Percentiles rank a stretch among this genome's conserved stretches.
Evolutionary conservation across 1,140 invertebrate genomes (phyloP).

Genomic region (Oncopodura yosiiana): DNA sequence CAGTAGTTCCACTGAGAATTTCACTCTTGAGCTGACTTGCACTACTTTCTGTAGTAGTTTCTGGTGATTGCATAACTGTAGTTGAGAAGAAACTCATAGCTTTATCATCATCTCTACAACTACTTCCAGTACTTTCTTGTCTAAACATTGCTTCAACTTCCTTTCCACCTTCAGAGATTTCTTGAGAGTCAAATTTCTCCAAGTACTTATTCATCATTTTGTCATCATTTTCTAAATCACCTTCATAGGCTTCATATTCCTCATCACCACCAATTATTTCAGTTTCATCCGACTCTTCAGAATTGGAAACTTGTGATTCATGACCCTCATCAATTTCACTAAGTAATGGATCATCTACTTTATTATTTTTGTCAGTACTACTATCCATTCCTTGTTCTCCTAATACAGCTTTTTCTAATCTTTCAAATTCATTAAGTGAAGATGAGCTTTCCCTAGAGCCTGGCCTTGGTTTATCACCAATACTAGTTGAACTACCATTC

Average conservation of each 20-base stretch:
- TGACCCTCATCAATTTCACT: conserved; percentile 59
- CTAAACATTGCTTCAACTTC: conserved; percentile 10
- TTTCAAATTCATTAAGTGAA: conserved; percentile 66
- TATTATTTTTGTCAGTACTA: conserved; percentile 68
- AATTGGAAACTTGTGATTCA: conserved; percentile 51
- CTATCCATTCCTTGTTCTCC: no score
- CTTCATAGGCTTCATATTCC: conserved; percentile 40
- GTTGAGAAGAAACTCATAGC: conserved; percentile 29
- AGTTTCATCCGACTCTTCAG: conserved; percentile 53
- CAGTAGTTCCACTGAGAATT: conserved; percentile 13
- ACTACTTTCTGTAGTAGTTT: conserved; percentile 13
- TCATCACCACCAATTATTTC: conserved; percentile 56
- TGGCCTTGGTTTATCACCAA: conserved; percentile 14
- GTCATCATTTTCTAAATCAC: conserved; percentile 51
- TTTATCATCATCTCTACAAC: no score
- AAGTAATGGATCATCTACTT: conserved; percentile 73
- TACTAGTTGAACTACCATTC: conserved; percentile 12
- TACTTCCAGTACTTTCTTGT: no score
- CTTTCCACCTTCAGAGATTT: conserved; percentile 27
- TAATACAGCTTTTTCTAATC: conserved; percentile 77
- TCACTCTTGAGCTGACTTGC: conserved; percentile 12
- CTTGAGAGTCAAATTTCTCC: conserved; percentile 48
- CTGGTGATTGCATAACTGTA: conserved; percentile 28
- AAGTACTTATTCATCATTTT: conserved; percentile 55
- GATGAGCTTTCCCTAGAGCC: conserved; percentile 28